phyloP scores from a whole-genome alignment of 2,797 vertebrate species.

The Lateolabrax maculatus region DNA sequence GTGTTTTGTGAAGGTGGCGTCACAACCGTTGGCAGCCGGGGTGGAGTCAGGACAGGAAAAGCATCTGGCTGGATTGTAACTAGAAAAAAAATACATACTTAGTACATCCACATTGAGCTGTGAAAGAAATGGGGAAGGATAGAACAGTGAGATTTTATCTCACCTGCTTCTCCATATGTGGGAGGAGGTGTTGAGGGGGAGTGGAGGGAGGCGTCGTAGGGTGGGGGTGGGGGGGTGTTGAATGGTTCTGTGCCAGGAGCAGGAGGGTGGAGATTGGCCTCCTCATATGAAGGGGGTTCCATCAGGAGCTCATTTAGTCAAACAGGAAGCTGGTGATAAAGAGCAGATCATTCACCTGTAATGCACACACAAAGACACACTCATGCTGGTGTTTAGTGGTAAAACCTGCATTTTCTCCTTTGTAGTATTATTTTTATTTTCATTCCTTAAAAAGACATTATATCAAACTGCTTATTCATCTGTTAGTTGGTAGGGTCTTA shows the following conservation, averaged over 20 bases:
- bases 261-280: slow-evolving; percentile 49
- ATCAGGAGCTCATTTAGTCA: slow-evolving; percentile 59
- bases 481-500: neutral
- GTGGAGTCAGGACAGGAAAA: slow-evolving; percentile 70
- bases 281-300: slow-evolving; percentile 78
- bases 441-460: neutral
- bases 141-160: neutral
- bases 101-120: neutral
- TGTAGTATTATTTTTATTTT: neutral
- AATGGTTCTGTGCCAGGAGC: neutral
- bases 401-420: neutral
- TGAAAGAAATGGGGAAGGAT: neutral
- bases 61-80: slow-evolving; percentile 38
- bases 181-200: slow-evolving; percentile 72
- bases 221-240: slow-evolving; percentile 39
- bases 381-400: neutral
- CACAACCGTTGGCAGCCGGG: neutral
- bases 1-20: neutral
- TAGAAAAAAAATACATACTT: neutral
- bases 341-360: neutral
- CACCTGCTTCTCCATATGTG: slow-evolving; percentile 75
- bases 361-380: neutral
- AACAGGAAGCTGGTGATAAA: slow-evolving; percentile 28
- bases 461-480: neutral
- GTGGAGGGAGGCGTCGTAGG: slow-evolving; percentile 33